Evolutionary conservation across 2,113 vertebrate genomes (phyloP), one percentile per base, ranked within the genome.

Genomic region (Clupea harengus): DNA sequence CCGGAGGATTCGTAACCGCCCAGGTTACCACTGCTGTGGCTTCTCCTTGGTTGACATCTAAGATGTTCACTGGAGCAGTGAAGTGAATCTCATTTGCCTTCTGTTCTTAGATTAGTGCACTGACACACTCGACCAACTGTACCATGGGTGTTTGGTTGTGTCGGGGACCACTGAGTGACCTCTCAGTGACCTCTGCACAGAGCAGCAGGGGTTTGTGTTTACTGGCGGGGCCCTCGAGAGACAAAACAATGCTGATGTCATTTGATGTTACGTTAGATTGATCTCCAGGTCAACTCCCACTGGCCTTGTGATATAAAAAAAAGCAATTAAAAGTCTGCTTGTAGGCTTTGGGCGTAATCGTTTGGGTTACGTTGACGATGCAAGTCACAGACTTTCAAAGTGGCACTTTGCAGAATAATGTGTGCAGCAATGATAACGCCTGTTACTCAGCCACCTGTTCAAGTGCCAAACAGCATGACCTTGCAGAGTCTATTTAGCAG

Each of bases 401-500:
- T 28, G 72, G 78, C 50, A 90, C 92, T 93, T 93, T 92, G 90
- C 90, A 88, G 91, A 88, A 86, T 92, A 91, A 94, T 93, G 87
- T 89, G 94, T 93, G 93, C 91, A 89, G 93, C 22, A 91, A 87
- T 83, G 89, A 93, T 86, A 84, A 89, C 85, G 92, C 94, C 94
- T 90, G 94, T 94, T 94, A 92, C 91, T 85, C 88, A 57, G 84
- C 93, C 93, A 93, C 92, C 93, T 95, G 95, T 92, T 95, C 91
- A 54, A 85, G 90, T 91, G 91, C 90, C 90, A 85, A 5, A 89
- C 85, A 44, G 83, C 87, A 39, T 87, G 45, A 78, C 85, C 49
- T 86, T 85, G 52, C 90, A 87, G 15, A 72, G 85, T 88, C 90
- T 82, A 86, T 94, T 91, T 91, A 88, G 87, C 88, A 86, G 85